phyloP scores from a whole-genome alignment of 2,797 vertebrate genomes.

The Urosaurus nigricauda region DNA sequence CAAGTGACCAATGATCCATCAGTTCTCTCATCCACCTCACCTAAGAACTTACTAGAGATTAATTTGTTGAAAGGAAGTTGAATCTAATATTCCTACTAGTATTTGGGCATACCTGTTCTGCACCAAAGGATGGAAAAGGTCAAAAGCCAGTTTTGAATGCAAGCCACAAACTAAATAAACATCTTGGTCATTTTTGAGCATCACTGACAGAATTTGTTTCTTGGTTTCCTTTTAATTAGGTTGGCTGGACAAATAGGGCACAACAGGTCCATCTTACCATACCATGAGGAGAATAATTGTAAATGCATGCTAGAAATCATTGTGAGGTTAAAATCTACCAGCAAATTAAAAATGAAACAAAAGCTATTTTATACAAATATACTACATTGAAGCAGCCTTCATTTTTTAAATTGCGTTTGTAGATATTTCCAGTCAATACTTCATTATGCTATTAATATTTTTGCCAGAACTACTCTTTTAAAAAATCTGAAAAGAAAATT shows the following conservation, averaged over 20 bases:
- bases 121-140: background rate
- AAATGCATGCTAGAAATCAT: conserved; percentile 15
- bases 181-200: background rate
- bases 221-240: conserved; percentile 4
- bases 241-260: background rate
- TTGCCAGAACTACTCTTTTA: background rate
- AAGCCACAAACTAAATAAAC: conserved; percentile 9
- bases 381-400: background rate
- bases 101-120: background rate
- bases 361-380: background rate
- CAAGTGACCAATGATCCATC: background rate
- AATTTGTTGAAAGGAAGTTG: conserved; percentile 6
- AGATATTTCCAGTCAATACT: background rate
- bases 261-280: background rate
- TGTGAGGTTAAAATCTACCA: background rate
- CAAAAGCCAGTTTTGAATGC: conserved; percentile 12
- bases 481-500: background rate
- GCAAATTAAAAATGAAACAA: conserved; percentile 40
- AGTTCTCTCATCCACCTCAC: background rate
- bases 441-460: background rate
- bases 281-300: conserved; percentile 28
- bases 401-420: conserved; percentile 20
- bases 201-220: conserved; percentile 23
- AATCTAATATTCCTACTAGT: background rate
- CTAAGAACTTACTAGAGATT: background rate